These are phyloP conservation scores for Glossophaga mutica DNA, from an alignment of 2,797 vertebrate genomes.

Conservation along the genomic window DNA sequence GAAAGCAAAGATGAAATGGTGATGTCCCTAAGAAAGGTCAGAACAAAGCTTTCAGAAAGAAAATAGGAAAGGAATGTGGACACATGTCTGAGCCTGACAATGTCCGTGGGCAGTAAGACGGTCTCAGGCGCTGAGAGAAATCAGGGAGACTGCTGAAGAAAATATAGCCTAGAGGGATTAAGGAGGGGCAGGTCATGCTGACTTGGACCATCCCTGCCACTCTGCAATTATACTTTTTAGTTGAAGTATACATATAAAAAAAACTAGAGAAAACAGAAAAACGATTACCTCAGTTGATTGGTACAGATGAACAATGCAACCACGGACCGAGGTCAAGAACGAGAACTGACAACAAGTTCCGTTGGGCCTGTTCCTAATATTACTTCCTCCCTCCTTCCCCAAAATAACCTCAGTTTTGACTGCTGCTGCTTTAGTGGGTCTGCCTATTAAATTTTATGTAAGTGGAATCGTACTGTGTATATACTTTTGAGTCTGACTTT, in stretches of 20 bases:
- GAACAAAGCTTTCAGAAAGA: not conserved
- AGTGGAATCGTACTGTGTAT: not conserved
- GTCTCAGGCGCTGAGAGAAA: not conserved
- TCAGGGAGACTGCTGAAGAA: not conserved
- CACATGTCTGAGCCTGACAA: not conserved
- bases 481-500: not conserved
- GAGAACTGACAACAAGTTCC: not conserved
- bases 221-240: not conserved
- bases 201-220: not conserved
- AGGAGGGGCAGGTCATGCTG: not conserved
- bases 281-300: not conserved
- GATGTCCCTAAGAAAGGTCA: not conserved
- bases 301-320: not conserved
- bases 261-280: constrained; percentile 25
- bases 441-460: not conserved
- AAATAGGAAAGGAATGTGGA: not conserved
- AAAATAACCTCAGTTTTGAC: not conserved
- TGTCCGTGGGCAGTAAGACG: not conserved
- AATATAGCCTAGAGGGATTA: not conserved
- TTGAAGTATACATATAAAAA: not conserved
- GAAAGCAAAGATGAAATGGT: not conserved
- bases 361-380: not conserved
- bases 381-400: not conserved
- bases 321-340: not conserved
- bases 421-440: not conserved